Base-by-base conservation (phyloP, 2,888 invertebrate genomes). In the Bembecia ichneumoniformis region DNA sequence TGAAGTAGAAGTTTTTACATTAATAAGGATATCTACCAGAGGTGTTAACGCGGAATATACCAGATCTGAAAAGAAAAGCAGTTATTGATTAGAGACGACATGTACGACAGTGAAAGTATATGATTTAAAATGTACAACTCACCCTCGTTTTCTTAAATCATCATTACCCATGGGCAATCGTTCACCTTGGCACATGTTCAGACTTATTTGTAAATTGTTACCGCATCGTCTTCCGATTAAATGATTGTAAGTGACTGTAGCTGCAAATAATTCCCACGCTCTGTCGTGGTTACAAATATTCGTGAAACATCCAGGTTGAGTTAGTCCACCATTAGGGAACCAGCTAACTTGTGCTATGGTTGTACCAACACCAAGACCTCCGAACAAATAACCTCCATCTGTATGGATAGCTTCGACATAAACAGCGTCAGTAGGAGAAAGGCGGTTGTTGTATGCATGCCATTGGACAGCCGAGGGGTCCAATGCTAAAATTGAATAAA, bases 291-390 rank as follows among this genome's bases (percentile, higher is more conserved):
- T 67, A 53, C 78, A 78, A 3, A 70, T 7, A 17, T 57, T 58
- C n/a, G 65, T 65, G 1, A 56, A 2, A 35, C 77, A 79, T 0
- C 71, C 74, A 3, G 77, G 76, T 51, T 79, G 77, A 11, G 58
- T 57, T 28, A 48, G 63, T 3, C 90, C 90, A 43, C 83, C 79
- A 54, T 90, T 90, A n/a, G 88, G 88, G 76, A 84, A 90, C 68
- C 90, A 90, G 63, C 90, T 90, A 4, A 71, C 89, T 50, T 88
- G 71, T 0, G 82, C 90, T 2, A 90, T 68, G 5, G 81, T 64
- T 3, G 71, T 64, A 0, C 89, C 89, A 36, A 81, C 89, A 60
- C 63, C 90, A 66, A 59, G 83, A 73, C 65, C 89, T 56, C 16
- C 78, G 59, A 60, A 72, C 64, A 70, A 71, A 2, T 89, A 80